Conservation (phyloP, 2,888 invertebrate genomes). For the Philonicus albiceps region DNA sequence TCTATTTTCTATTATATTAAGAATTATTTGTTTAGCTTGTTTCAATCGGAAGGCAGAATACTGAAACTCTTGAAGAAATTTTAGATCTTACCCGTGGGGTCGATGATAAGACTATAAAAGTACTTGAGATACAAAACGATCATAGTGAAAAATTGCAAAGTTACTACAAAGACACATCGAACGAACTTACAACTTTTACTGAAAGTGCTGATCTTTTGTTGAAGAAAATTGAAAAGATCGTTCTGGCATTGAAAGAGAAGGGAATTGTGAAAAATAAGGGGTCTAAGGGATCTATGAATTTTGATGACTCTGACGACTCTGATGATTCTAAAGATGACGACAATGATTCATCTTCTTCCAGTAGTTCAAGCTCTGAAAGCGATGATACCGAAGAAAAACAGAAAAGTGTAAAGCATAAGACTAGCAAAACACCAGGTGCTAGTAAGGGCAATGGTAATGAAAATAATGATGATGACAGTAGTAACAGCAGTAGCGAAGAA, state of each 20-base stretch:
- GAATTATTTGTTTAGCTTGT: constrained; percentile 44
- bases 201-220: constrained; percentile 57
- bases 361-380: not conserved
- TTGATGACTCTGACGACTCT: not conserved
- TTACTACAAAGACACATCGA: constrained; percentile 55
- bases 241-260: constrained; percentile 53
- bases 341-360: constrained; percentile 22
- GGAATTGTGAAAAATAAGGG: constrained; percentile 46
- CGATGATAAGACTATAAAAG: constrained; percentile 55
- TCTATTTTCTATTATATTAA: not conserved
- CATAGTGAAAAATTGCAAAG: constrained; percentile 52
- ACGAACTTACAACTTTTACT: constrained; percentile 57
- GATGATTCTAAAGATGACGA: constrained; percentile 43
- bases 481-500: not conserved
- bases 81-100: constrained; percentile 54
- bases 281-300: not conserved
- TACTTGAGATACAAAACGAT: constrained; percentile 52
- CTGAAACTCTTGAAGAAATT: constrained; percentile 56
- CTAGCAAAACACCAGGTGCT: not conserved
- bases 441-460: too few relatives aligned
- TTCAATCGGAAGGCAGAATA: constrained; percentile 50
- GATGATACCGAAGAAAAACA: constrained; percentile 43
- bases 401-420: not conserved
- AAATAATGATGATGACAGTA: not conserved
- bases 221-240: constrained; percentile 56